Evolutionary conservation across 2,888 invertebrate species (phyloP).

Genomic region (Drosophila infuscata): DNA sequence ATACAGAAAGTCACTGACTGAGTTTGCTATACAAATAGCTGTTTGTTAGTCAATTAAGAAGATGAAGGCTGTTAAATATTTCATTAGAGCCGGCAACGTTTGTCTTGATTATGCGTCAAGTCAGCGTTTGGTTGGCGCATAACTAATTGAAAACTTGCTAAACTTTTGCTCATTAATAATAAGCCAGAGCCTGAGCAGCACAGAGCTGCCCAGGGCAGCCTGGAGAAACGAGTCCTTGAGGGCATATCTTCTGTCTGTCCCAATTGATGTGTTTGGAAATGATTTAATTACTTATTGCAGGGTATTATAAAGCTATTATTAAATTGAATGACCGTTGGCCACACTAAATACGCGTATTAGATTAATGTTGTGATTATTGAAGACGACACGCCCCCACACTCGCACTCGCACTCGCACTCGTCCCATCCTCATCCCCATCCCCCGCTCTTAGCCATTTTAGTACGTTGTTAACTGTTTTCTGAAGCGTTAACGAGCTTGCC

Average conservation of each 20-base stretch:
- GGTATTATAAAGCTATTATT: constrained; percentile 65
- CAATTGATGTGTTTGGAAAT: constrained; percentile 67
- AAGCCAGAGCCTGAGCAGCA: constrained; percentile 39
- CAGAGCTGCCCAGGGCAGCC: neutral
- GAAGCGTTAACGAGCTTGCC: constrained; percentile 64
- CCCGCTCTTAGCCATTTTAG: neutral
- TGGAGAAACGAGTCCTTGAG: neutral
- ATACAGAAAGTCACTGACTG: constrained; percentile 7
- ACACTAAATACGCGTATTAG: constrained; percentile 66
- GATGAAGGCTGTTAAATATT: constrained; percentile 59
- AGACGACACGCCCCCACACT: constrained; percentile 1
- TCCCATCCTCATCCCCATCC: neutral
- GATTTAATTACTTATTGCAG: constrained; percentile 72
- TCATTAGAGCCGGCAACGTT: constrained; percentile 63
- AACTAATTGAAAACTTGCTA: constrained; percentile 78
- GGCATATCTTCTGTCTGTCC: constrained; percentile 3
- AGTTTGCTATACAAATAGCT: constrained; percentile 57
- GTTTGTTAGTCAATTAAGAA: constrained; percentile 66
- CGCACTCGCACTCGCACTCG: neutral
- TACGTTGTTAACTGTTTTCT: constrained; percentile 25
- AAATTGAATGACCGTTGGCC: constrained; percentile 50
- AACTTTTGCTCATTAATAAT: constrained; percentile 78
- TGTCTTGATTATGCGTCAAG: constrained; percentile 66
- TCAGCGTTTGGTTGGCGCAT: constrained; percentile 34
- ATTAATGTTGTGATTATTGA: constrained; percentile 72